phyloP scores from a whole-genome alignment of 2,888 invertebrate genomes.

The Escarpia spicata region DNA sequence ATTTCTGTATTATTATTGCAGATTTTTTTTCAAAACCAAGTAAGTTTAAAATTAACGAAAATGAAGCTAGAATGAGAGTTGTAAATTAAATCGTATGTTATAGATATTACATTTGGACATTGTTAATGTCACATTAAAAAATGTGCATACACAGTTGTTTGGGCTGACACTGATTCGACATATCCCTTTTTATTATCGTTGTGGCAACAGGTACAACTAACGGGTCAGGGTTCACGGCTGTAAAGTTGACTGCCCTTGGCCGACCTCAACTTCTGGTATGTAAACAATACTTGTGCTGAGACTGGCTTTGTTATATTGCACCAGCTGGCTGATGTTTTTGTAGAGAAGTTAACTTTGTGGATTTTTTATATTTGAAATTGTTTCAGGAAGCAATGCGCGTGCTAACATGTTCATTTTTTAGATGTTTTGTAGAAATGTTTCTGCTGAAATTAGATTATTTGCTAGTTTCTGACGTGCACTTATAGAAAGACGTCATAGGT shows the following conservation, averaged over 20 bases:
- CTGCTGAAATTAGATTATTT: not conserved
- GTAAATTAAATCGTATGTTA: not conserved
- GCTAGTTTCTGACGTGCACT: not conserved
- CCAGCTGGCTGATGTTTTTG: not conserved
- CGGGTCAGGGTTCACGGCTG: conserved; percentile 86
- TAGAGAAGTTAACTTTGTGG: not conserved
- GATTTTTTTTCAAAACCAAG: not conserved
- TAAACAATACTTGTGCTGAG: conserved; percentile 18
- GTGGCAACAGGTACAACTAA: conserved; percentile 20
- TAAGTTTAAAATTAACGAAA: not conserved
- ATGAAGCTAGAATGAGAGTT: not conserved
- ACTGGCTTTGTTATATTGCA: not conserved
- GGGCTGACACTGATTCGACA: not conserved
- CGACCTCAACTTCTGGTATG: conserved; percentile 93
- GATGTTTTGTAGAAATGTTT: not conserved
- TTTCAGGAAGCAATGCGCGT: not conserved
- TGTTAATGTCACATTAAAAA: not conserved
- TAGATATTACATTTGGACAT: not conserved
- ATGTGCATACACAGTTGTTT: not conserved
- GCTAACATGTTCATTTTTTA: not conserved
- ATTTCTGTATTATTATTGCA: not conserved
- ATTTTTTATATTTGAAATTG: not conserved
- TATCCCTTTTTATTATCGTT: conserved; percentile 14
- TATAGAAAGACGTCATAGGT: not conserved
- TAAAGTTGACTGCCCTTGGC: conserved; percentile 96